Evolutionary conservation across 2,888 invertebrate genomes (phyloP), one percentile per base, ranked within the genome.

Genomic region (Proisotoma minuta): DNA sequence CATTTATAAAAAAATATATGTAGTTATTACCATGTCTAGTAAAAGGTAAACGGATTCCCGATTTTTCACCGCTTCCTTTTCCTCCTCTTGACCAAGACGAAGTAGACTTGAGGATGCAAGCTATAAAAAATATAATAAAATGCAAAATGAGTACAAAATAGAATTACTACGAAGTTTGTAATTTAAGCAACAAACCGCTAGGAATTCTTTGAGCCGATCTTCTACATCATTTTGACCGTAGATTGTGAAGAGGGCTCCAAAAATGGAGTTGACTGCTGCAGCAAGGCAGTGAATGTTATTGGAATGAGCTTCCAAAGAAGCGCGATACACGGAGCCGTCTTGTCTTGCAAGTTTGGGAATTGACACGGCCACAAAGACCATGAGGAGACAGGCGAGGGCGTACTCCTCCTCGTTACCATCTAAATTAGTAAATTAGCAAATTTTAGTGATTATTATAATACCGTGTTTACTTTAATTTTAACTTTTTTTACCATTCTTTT

Each of bases 221-320:
- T 95, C 95, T 69, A 97, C 94, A 77, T 99, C 99, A 26, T 91
- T 92, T 76, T 91, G 91, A 0, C 92, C 94, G 76, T 96, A 94
- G 73, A 97, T 90, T 1, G 95, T 93, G 76, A 99, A 99, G 58
- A 99, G 80, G 1, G 98, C 97, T 20, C 95, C 96, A 75, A 97
- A 97, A 67, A 97, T 91, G 74, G 91, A 90, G 76, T 95, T 96
- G 40, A 98, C 90, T 0, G 97, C 96, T 49, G 92, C 86, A 1
- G 98, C 95, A 84, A 99, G 89, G 77, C 99, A 99, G 78, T 99
- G 99, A 66, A 93, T 94, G 78, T 99, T 99, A 79, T 99, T 99
- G n/a, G 92, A 87, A 77, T 99, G 97, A 0, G 95, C 96, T 81
- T 91, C 88, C 62, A 90, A 80, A 1, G 91, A 89, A 0, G 92